phyloP scores from a whole-genome alignment of 2,797 vertebrate genomes.

The Anguilla obscura region DNA sequence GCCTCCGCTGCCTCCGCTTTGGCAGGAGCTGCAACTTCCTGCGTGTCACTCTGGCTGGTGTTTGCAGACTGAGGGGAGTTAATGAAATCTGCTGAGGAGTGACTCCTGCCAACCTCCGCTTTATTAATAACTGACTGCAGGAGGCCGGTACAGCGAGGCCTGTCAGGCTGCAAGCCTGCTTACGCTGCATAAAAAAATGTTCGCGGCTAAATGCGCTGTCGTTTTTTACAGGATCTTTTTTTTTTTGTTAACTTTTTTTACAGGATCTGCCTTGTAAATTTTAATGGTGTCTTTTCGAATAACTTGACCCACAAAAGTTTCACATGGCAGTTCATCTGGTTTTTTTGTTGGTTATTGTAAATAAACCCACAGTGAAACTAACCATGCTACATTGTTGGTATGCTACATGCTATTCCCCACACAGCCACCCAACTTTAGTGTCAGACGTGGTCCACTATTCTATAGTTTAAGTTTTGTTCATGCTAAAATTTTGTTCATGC shows the following conservation, averaged over 20 bases:
- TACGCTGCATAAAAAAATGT: conserved; percentile 14
- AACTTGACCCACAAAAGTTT: background rate
- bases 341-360: background rate
- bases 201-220: background rate
- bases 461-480: background rate
- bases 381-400: background rate
- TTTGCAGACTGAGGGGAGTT: conserved; percentile 24
- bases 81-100: conserved; percentile 33
- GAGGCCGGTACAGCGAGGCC: background rate
- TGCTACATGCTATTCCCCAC: background rate
- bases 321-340: background rate
- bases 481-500: background rate
- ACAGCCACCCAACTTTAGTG: background rate
- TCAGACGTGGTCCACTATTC: background rate
- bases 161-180: background rate
- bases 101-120: conserved; percentile 3
- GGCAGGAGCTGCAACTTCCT: background rate
- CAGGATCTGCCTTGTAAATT: conserved; percentile 21
- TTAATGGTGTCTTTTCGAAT: background rate
- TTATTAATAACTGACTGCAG: conserved; percentile 20
- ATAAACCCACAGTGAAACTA: background rate
- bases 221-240: background rate
- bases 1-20: background rate
- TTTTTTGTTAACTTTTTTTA: background rate
- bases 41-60: conserved; percentile 23